Evolutionary conservation across 2,797 vertebrate genomes (phyloP), one percentile per base, ranked within the genome.

Genomic region (Onychomys torridus): DNA sequence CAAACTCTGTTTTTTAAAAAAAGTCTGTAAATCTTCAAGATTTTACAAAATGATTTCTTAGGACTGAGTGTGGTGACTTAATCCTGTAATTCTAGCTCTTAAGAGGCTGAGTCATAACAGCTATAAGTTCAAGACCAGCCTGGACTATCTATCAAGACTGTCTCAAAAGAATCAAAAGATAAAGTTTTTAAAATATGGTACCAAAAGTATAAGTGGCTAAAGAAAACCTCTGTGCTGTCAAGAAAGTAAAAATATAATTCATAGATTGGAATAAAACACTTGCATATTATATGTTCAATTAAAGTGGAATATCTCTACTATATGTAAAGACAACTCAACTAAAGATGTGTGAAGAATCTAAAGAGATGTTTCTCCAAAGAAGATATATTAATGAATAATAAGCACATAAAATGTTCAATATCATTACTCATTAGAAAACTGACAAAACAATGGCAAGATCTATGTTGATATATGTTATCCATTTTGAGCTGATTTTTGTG

Each of bases 361-460:
- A 49, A 77, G 43, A 32, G 14, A 2, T 17, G 16, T 52, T 78
- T 49, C 76, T 49, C 2, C 6, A 43, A 52, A 78, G 27, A 77
- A 46, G 27, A 49, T 52, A 49, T 34, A 49, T 78, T 52, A 34
- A 49, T 78, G 14, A 78, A 78, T 4, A 78, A 52, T 78, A 78
- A 78, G 6, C 76, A 78, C 76, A 77, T 17, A 77, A 77, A 23
- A 82, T 78, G 52, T 29, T 89, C 65, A 63, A 37, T 16, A 55
- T 52, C 25, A 57, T 27, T 78, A 63, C 14, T 27, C 59, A 61
- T 63, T 84, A 89, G 61, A 65, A n/a, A 91, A 89, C n/a, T 21
- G 4, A 40, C 23, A 94, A 96, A 96, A 89, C 69, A 69, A 89
- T 55, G 91, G 19, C 77, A 69, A 89, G 29, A 55, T 46, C 49